Conservation (phyloP, 2,113 vertebrate genomes). For the Octodon degus region DNA sequence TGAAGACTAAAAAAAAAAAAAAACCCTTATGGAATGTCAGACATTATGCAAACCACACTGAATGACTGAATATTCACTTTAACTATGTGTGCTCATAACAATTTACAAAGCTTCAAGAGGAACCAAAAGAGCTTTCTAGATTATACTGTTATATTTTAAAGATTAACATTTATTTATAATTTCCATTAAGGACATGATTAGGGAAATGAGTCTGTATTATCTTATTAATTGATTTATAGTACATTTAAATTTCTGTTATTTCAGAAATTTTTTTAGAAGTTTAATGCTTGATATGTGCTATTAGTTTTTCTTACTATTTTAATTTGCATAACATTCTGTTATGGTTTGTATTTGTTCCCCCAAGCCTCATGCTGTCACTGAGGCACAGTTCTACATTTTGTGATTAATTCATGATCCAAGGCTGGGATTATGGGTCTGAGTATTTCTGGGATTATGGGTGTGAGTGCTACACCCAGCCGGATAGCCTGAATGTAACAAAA, state of each 20-base stretch:
- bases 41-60: background rate
- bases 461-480: no score
- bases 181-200: slow-evolving; percentile 8
- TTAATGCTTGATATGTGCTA: background rate
- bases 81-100: background rate
- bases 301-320: slow-evolving; percentile 29
- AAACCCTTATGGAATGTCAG: background rate
- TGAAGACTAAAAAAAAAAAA: background rate
- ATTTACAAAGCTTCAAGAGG: background rate
- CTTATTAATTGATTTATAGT: slow-evolving; percentile 33
- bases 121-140: background rate
- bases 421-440: no score
- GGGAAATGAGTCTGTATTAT: slow-evolving; percentile 20
- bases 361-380: no score
- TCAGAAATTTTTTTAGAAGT: slow-evolving; percentile 22
- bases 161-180: background rate
- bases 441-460: no score
- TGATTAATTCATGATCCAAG: no score
- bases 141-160: background rate
- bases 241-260: slow-evolving; percentile 41
- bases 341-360: no score
- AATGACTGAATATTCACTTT: background rate
- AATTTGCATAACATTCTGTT: slow-evolving; percentile 27
- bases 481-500: no score
- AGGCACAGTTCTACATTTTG: no score